Base-by-base conservation (phyloP, 2,888 invertebrate species). In the Laothoe populi region DNA sequence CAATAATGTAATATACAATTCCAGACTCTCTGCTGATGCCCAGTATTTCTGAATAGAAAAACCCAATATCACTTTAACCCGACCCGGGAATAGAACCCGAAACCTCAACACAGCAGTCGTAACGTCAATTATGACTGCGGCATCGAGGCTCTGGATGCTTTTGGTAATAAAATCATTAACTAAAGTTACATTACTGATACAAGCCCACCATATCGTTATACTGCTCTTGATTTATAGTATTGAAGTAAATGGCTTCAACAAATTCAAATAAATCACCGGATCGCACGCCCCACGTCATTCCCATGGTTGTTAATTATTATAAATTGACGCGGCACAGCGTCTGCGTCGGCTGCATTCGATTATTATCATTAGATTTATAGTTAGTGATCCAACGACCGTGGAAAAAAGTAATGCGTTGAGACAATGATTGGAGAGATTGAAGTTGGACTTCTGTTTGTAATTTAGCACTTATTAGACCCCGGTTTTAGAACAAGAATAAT, bases 281-380 rank as follows among this genome's bases (percentile, higher is more conserved):
- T 79, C 73, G 76, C 81, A 82, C 76, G 80, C 75, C 79, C 74
- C 77, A 74, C 84, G 82, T 86, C 84, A 83, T 85, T 82, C 79
- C 79, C 84, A 83, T 82, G 83, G 75, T 77, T 79, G 82, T 79
- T 86, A 86, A 86, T 88, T 88, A 86, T 87, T 87, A 87, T 87
- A 86, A 87, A 88, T 88, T 78, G 86, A 80, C 79, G 74, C 77
- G 75, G 71, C 69, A 64, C 69, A 68, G 60, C 46, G 64, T 42
- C 66, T 61, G 70, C 70, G 74, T 75, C 75, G 78, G 79, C 76
- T 75, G 74, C 74, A 75, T 82, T 83, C 83, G 86, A 87, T 87
- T 85, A 87, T 84, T 82, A 86, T 84, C 81, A 76, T 78, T 79
- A 84, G 87, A 89, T 90, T 90, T 90, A 90, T 90, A 71, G 84